Evolutionary conservation across 2,888 invertebrate genomes (phyloP), one percentile per base, ranked within the genome.

Genomic region (Sclerodermus sp.): DNA sequence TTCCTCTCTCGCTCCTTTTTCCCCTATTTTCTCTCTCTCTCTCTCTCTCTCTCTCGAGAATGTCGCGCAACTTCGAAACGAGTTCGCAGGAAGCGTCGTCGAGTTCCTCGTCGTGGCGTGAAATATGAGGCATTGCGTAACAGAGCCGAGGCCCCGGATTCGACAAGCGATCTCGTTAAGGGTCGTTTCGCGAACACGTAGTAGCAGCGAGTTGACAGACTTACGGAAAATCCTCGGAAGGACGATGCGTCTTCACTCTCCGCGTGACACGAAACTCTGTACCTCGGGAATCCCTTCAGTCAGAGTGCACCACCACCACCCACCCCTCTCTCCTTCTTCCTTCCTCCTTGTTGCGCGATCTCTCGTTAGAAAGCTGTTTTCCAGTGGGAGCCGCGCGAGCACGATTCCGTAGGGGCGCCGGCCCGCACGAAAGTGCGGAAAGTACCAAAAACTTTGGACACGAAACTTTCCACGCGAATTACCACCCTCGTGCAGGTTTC

Each of bases 391-490:
- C 50, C 42, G 45, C 34, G 34, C 10, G 13, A 29, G 41, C 42
- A 42, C 43, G 55, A 61, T 55, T 58, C 45, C 32, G 37, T 41
- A 42, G 46, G 37, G 45, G 23, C 45, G 43, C 47, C 36, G 51
- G 50, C 34, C 54, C 46, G 45, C 37, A 36, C 58, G 48, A 40
- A 47, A 53, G 45, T 38, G 55, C 45, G 18, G 31, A 47, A 49
- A 60, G 46, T 52, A 57, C 41, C 47, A 45, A 64, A 57, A 62
- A 64, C 44, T 63, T 62, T 51, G 31, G 32, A 30, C 45, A 37
- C 15, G 5, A 39, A 62, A 64, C 52, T 64, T 64, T 62, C 51
- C 51, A 38, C 47, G 49, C 47, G 54, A 62, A 53, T 65, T 17
- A 15, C 43, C 62, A 54, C 42, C 53, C 47, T 45, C 53, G 34